These are phyloP conservation scores for Heliothis peltigera DNA, from an alignment of 2,888 invertebrate species.

Conservation along the genomic window DNA sequence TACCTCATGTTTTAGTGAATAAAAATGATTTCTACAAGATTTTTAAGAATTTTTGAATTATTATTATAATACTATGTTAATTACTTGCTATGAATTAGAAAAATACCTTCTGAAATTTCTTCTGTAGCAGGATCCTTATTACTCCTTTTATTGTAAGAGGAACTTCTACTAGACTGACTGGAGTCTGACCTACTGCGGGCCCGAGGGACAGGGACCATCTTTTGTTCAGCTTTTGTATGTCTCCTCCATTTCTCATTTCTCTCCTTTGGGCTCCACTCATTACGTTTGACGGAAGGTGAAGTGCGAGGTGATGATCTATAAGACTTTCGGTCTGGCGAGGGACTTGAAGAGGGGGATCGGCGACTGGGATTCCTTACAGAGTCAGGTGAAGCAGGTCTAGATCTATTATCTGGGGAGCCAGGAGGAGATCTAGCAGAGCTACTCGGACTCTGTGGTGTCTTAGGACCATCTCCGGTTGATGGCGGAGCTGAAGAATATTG, in stretches of 20 bases:
- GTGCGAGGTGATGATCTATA: conserved; percentile 72
- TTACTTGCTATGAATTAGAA: background rate
- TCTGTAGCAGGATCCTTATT: conserved; percentile 88
- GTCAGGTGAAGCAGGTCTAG: conserved; percentile 80
- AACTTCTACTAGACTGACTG: conserved; percentile 84
- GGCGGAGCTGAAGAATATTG: conserved; percentile 73
- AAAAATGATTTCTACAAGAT: background rate
- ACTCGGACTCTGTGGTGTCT: conserved; percentile 80
- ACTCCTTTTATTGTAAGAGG: conserved; percentile 82
- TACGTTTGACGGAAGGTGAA: conserved; percentile 71
- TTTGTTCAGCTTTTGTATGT: conserved; percentile 86
- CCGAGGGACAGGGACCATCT: conserved; percentile 77
- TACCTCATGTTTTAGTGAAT: background rate
- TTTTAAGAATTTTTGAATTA: too few species aligned
- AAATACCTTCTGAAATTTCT: conserved; percentile 91
- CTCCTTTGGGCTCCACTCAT: conserved; percentile 82
- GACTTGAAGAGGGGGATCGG: conserved; percentile 77
- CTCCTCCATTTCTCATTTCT: conserved; percentile 79
- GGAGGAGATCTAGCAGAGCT: conserved; percentile 77
- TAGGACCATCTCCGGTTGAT: conserved; percentile 78
- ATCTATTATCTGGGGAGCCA: conserved; percentile 75
- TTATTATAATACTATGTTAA: too few species aligned
- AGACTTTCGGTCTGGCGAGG: conserved; percentile 79
- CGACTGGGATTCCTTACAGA: conserved; percentile 72
- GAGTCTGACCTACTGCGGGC: conserved; percentile 83